Conservation (phyloP, 1,140 invertebrate species). For the Pseudomyrmex concolor region DNA sequence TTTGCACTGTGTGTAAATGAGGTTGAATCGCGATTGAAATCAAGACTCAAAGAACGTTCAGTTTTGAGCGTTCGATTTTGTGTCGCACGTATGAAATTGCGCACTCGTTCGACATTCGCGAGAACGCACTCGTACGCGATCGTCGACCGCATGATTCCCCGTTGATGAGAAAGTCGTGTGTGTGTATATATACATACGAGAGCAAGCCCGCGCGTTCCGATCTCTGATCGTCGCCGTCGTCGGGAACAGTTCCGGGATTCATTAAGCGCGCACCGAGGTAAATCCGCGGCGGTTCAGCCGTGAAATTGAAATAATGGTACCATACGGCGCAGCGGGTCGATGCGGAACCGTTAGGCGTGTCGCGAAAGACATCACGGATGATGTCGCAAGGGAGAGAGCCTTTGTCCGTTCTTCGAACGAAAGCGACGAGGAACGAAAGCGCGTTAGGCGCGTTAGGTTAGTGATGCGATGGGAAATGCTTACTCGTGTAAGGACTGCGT, state of each 20-base stretch:
- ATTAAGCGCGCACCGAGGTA: conserved; percentile 69
- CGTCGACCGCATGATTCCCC: conserved; percentile 46
- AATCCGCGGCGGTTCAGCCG: conserved; percentile 64
- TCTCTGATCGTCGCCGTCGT: conserved; percentile 60
- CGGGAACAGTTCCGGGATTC: conserved; percentile 67
- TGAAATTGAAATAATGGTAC: conserved; percentile 76
- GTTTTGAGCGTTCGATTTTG: conserved; percentile 24
- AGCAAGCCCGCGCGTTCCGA: conserved; percentile 4
- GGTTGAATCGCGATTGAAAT: too few species aligned
- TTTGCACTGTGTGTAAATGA: conserved; percentile 3
- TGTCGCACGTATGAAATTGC: not conserved
- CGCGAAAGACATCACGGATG: conserved; percentile 47
- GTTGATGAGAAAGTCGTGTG: conserved; percentile 67
- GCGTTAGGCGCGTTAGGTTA: too few species aligned
- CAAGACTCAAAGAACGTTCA: not conserved
- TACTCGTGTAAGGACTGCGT: not conserved
- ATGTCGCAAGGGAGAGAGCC: conserved; percentile 12
- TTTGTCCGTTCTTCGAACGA: conserved; percentile 6
- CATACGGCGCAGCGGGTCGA: conserved; percentile 15
- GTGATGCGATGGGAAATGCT: not conserved
- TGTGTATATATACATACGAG: conserved; percentile 14
- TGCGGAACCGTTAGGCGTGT: conserved; percentile 57
- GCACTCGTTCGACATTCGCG: conserved; percentile 20
- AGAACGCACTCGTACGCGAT: conserved; percentile 45
- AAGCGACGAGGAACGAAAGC: not conserved